Percentiles rank a stretch among this genome's conserved stretches.
Evolutionary conservation across 2,113 vertebrate genomes (phyloP).

Genomic region (Lepidothrix coronata): DNA sequence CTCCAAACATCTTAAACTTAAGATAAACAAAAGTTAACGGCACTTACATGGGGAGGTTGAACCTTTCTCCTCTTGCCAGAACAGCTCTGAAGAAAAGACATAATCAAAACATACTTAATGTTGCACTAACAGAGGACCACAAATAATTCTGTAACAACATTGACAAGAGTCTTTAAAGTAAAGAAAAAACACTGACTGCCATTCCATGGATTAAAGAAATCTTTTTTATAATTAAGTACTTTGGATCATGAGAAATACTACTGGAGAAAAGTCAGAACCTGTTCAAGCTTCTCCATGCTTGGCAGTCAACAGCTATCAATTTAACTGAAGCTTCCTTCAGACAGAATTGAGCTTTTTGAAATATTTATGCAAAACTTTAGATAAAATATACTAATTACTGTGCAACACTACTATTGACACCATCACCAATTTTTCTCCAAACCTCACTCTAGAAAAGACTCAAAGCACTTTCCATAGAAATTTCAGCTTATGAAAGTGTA

Average conservation of each 20-base stretch:
- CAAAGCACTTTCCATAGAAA: not conserved
- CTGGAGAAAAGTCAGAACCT: constrained; percentile 10
- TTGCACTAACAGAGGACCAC: not conserved
- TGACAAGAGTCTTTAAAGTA: not conserved
- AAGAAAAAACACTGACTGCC: not conserved
- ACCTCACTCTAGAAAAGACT: not conserved
- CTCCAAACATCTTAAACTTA: not conserved
- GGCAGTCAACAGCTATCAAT: not conserved
- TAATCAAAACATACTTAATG: not conserved
- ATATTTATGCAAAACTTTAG: not conserved
- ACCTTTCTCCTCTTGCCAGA: constrained; percentile 89
- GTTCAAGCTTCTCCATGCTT: not conserved
- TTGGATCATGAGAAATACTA: not conserved
- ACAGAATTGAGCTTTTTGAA: constrained; percentile 12
- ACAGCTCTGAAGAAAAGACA: constrained; percentile 80
- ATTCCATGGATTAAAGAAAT: not conserved
- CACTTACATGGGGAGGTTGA: constrained; percentile 84
- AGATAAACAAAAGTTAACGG: constrained; percentile 19
- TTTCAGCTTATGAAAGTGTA: not conserved
- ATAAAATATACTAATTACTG: not conserved
- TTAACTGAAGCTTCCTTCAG: constrained; percentile 11
- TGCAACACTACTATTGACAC: not conserved
- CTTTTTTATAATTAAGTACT: constrained; percentile 5
- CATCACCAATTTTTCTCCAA: not conserved
- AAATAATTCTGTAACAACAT: not conserved